Percentiles rank a stretch among this genome's conserved stretches.
phyloP scores from a whole-genome alignment of 2,113 vertebrate species.

The Hyla sarda region DNA sequence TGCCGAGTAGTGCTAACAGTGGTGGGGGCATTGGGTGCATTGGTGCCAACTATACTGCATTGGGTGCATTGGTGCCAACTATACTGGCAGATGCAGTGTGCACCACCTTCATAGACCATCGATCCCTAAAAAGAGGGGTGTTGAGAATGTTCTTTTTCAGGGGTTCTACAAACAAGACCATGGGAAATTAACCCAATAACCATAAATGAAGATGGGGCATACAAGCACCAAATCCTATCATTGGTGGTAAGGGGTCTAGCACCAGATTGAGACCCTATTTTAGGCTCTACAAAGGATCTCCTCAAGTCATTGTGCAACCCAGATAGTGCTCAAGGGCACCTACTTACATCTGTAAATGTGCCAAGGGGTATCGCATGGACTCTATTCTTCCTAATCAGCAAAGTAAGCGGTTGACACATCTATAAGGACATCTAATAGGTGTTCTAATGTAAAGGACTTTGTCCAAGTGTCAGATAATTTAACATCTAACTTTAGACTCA shows the following conservation, averaged over 20 bases:
- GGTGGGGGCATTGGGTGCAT: background rate
- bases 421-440: background rate
- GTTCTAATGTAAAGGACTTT: background rate
- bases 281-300: background rate
- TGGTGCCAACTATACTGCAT: background rate
- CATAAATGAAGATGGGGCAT: too few species aligned
- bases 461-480: too few species aligned
- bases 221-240: too few species aligned
- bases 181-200: background rate
- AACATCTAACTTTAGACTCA: background rate
- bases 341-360: too few species aligned
- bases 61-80: too few species aligned
- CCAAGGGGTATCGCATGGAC: too few species aligned
- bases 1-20: background rate
- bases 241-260: background rate
- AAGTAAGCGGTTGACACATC: background rate
- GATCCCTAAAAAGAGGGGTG: too few species aligned
- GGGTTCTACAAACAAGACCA: too few species aligned
- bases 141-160: too few species aligned
- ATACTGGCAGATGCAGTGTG: too few species aligned
- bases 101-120: background rate
- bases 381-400: background rate
- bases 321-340: too few species aligned
- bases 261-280: background rate
- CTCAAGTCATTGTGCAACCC: too few species aligned